phyloP scores from a whole-genome alignment of 2,113 vertebrate genomes.

The Zonotrichia leucophrys region DNA sequence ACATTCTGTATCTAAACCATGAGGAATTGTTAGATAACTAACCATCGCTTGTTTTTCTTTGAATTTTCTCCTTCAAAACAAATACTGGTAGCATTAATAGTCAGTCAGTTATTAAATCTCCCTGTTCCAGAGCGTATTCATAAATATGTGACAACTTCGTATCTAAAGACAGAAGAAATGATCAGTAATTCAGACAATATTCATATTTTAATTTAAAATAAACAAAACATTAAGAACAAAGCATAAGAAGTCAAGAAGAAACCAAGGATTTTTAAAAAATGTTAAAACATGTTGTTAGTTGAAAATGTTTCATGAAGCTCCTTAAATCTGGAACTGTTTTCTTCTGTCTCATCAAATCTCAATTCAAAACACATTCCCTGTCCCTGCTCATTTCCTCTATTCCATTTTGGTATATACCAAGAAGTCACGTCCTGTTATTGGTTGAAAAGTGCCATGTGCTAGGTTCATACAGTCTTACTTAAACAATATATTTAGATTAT shows the following conservation, averaged over 20 bases:
- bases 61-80: background rate
- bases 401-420: background rate
- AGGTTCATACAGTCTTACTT: background rate
- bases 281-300: background rate
- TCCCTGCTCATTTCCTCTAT: background rate
- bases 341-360: background rate
- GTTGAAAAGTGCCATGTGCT: background rate
- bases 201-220: background rate
- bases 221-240: background rate
- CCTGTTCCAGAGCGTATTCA: background rate
- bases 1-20: background rate
- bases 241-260: background rate
- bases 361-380: background rate
- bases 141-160: background rate
- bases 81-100: background rate
- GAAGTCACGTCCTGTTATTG: background rate
- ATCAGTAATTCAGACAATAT: background rate
- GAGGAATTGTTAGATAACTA: background rate
- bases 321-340: background rate
- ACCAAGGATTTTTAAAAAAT: background rate
- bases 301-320: background rate
- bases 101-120: background rate
- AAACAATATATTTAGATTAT: background rate
- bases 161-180: background rate
- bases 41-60: background rate